phyloP scores from a whole-genome alignment of 2,797 vertebrate genomes.

The Valencia hispanica region DNA sequence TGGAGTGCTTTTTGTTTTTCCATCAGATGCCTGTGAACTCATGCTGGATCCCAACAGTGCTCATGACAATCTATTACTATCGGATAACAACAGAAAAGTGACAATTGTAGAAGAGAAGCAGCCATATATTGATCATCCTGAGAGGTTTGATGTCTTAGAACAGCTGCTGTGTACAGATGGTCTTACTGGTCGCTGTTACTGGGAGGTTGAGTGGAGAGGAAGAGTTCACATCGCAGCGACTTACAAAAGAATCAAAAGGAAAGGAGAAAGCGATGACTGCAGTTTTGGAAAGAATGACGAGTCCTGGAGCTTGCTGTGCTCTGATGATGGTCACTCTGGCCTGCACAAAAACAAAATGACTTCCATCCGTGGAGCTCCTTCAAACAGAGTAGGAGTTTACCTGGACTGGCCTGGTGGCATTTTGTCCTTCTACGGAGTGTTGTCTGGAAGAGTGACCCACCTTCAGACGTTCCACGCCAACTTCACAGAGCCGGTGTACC shows the following conservation, averaged over 20 bases:
- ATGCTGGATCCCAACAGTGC: conserved; percentile 45
- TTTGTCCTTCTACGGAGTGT: conserved; percentile 46
- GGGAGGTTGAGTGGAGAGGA: conserved; percentile 42
- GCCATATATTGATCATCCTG: conserved; percentile 34
- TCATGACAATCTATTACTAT: conserved; percentile 15
- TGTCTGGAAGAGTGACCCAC: conserved; percentile 22
- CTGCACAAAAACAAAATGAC: background rate
- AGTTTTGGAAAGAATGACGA: conserved; percentile 30
- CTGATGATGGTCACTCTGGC: background rate
- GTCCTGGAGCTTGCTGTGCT: conserved; percentile 54
- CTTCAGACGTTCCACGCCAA: conserved; percentile 39
- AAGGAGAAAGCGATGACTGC: background rate
- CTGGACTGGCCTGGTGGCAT: conserved; percentile 44
- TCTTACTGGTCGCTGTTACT: conserved; percentile 40
- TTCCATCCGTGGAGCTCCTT: fast-evolving
- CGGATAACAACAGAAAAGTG: conserved; percentile 31
- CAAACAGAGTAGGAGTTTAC: conserved; percentile 41
- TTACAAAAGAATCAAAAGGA: conserved; percentile 31
- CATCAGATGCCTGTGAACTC: conserved; percentile 25
- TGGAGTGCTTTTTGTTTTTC: background rate
- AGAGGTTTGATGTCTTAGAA: conserved; percentile 50
- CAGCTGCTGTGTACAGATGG: conserved; percentile 43
- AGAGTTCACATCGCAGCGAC: conserved; percentile 17
- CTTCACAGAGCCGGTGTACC: conserved; percentile 53
- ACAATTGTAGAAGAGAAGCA: background rate